Base-by-base conservation (phyloP, 2,113 vertebrate species). In the Chitala chitala region DNA sequence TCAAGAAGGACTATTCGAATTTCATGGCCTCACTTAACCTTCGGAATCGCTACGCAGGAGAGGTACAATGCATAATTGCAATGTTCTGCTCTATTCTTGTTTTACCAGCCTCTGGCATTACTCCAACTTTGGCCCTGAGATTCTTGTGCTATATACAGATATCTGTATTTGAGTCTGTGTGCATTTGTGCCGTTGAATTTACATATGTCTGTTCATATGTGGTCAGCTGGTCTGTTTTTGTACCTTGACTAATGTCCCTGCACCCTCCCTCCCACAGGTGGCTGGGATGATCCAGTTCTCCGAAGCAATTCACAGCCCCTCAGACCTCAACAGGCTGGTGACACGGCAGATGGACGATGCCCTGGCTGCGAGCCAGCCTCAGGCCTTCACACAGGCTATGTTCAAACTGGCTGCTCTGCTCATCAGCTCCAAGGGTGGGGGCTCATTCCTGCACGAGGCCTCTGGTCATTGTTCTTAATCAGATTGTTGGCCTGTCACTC, bases 11-110 rank as follows among this genome's bases (percentile, higher is more conserved):
- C 80, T 98, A 98, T 81, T 98, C 96, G 83, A 98, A 94, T 85
- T 98, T 98, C 86, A 98, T 98, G 95, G 93, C 95, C 0, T 98
- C 96, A 4, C 93, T 98, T n/a, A 98, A 98, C 79, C 77, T 98
- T 73, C 92, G 96, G 12, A 98, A 98, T 81, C 95, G 95, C 74
- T 98, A 98, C 0, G 96, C 96, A 0, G 96, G 96, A 86, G 96
- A 98, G 92, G 96, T 96, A 79, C 53, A 15, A 2, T 1, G 3
- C 24, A 36, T 26, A 17, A 15, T 12, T 26, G 4, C 40, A 0
- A 33, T 38, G 0, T 5, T 63, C 26, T 31, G 31, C n/a, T 48
- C 69, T 4, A 42, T 1, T 40, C 2, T 9, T 12, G 24, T 66
- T 33, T 73, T 10, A 6, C 6, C 3, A 20, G 33, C 59, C 33